A percentile compares a stretch with the other conserved stretches of the same genome.
Conservation (phyloP, 2,888 invertebrate genomes). For the Tyria jacobaeae region DNA sequence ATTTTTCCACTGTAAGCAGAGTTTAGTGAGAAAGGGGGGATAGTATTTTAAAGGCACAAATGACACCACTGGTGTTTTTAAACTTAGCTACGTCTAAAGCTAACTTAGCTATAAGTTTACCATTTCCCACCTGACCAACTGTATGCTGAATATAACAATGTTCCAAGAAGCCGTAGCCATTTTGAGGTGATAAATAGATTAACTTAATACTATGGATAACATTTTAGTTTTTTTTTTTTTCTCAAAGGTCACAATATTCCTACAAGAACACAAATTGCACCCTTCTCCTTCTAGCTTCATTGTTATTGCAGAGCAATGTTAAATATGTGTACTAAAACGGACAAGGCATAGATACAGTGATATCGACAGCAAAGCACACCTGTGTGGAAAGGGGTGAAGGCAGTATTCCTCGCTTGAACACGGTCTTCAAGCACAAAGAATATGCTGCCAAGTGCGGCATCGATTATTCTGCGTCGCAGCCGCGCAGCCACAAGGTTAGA, state of each 20-base stretch:
- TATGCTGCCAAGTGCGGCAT: not conserved
- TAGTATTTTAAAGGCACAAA: not conserved
- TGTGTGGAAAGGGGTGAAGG: not conserved
- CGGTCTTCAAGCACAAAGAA: slow-evolving; percentile 3
- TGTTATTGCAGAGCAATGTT: not conserved
- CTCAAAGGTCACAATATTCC: no score
- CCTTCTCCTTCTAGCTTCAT: no score
- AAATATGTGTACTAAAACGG: not conserved
- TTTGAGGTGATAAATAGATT: no score
- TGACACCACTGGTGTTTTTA: not conserved
- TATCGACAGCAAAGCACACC: not conserved
- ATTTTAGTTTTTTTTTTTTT: no score
- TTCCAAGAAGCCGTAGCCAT: not conserved
- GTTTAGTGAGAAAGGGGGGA: not conserved
- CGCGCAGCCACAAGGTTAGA: not conserved
- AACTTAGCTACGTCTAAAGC: no score
- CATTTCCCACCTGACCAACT: no score
- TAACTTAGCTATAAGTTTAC: no score
- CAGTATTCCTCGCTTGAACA: not conserved
- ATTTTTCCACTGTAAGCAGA: not conserved
- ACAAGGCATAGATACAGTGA: not conserved
- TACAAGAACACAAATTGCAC: no score
- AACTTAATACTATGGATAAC: no score
- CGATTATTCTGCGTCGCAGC: not conserved
- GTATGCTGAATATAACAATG: no score